Percentiles rank a stretch among this genome's conserved stretches.
Conservation (phyloP, 2,888 invertebrate genomes). For the Masnerella sp. region DNA sequence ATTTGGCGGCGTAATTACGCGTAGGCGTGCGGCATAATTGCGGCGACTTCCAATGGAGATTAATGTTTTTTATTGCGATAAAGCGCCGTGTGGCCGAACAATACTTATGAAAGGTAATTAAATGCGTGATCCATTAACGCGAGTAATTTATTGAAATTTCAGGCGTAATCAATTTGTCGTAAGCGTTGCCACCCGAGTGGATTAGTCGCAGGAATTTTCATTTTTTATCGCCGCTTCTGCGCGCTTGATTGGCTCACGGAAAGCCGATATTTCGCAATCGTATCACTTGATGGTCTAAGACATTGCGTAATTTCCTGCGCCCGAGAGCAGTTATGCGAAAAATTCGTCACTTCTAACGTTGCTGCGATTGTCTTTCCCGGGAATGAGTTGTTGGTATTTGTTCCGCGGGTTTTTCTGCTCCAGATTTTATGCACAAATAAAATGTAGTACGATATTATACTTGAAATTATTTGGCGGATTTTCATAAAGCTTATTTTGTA, state of each 20-base stretch:
- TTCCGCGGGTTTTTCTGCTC: no score
- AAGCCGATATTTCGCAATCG: constrained; percentile 18
- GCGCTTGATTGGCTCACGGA: constrained; percentile 20
- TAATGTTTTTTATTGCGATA: constrained; percentile 51
- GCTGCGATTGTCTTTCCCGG: no score
- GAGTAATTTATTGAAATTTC: constrained; percentile 48
- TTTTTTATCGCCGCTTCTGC: background rate
- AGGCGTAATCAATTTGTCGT: constrained; percentile 32
- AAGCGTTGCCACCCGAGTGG: constrained; percentile 5
- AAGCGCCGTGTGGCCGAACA: constrained; percentile 33
- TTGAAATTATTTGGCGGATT: no score
- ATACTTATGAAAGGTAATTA: constrained; percentile 49
- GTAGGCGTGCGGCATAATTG: constrained; percentile 46
- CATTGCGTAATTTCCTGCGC: background rate
- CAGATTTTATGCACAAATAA: no score
- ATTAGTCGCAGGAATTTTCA: constrained; percentile 23
- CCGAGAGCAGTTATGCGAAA: background rate
- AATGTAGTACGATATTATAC: no score
- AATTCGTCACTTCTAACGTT: background rate
- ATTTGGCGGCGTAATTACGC: constrained; percentile 58
- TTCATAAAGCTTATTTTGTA: no score
- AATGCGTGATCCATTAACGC: constrained; percentile 46
- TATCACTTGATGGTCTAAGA: background rate
- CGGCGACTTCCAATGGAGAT: constrained; percentile 55
- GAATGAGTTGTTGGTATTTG: background rate